Evolutionary conservation across 1,140 invertebrate species (phyloP).

Genomic region (Penaeus japonicus): DNA sequence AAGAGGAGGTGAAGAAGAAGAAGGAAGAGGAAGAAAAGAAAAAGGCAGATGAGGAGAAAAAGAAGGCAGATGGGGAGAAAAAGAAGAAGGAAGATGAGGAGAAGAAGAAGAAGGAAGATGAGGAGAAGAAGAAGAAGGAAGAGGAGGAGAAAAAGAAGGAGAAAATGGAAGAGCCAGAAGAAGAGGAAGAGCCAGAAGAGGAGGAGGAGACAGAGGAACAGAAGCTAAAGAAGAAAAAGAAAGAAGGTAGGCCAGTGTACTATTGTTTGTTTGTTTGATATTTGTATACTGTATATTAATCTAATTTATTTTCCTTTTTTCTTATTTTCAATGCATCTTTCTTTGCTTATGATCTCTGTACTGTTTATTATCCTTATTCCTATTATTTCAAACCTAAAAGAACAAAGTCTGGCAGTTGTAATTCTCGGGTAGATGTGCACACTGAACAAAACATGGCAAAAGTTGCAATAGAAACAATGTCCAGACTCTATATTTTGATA

Average conservation of each 20-base stretch:
- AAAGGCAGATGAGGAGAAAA: slow-evolving; percentile 29
- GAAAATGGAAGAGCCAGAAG: slow-evolving; percentile 7
- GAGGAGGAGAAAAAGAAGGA: neutral
- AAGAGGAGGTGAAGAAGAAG: neutral
- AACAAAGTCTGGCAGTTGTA: too few species aligned
- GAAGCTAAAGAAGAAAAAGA: slow-evolving; percentile 45
- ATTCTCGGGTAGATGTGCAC: too few species aligned
- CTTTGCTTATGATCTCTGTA: too few species aligned
- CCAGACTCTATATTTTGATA: too few species aligned
- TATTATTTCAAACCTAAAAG: too few species aligned
- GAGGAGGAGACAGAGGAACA: slow-evolving; percentile 52
- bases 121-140: slow-evolving; percentile 14
- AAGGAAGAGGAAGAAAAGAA: slow-evolving; percentile 27
- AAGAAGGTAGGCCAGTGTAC: slow-evolving; percentile 38
- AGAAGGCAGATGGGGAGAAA: neutral
- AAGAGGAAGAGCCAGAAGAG: slow-evolving; percentile 57
- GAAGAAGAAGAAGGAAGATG: slow-evolving; percentile 31
- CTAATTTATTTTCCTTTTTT: too few species aligned
- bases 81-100: slow-evolving; percentile 14
- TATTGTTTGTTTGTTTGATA: neutral
- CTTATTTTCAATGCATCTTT: too few species aligned
- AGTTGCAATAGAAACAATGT: too few species aligned
- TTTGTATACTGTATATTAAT: too few species aligned
- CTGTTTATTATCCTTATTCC: too few species aligned
- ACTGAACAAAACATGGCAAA: too few species aligned